A percentile compares a stretch with the other conserved stretches of the same genome.
Conservation (phyloP, 2,888 invertebrate species). For the Ennomos fuscantarius region DNA sequence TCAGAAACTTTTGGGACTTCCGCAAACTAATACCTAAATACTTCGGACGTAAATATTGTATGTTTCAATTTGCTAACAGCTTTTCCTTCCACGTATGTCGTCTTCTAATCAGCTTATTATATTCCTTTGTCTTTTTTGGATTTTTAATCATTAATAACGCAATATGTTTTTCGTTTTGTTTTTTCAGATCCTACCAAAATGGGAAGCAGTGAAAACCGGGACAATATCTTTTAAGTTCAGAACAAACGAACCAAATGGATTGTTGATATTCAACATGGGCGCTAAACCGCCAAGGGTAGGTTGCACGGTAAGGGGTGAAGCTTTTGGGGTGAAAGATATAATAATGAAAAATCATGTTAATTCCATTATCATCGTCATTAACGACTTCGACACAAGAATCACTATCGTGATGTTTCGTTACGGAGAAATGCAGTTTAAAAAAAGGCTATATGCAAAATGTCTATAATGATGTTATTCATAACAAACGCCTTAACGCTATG, state of each 20-base stretch:
- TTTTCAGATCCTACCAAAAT: constrained; percentile 93
- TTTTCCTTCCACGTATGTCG: constrained; percentile 33
- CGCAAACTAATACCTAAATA: constrained; percentile 1
- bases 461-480: too few relatives aligned
- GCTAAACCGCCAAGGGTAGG: constrained; percentile 90
- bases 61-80: constrained; percentile 10
- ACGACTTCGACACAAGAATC: constrained; percentile 20
- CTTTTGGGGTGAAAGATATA: constrained; percentile 74
- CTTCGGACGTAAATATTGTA: constrained; percentile 16
- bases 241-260: constrained; percentile 97
- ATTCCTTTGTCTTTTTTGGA: constrained; percentile 13
- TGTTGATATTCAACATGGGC: constrained; percentile 96
- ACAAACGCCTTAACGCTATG: too few relatives aligned
- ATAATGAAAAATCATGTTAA: constrained; percentile 45
- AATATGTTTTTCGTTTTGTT: constrained; percentile 38
- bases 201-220: constrained; percentile 96
- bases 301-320: constrained; percentile 86
- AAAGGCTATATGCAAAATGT: too few relatives aligned
- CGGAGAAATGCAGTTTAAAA: constrained; percentile 34
- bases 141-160: constrained; percentile 4
- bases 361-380: constrained; percentile 32
- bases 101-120: constrained; percentile 23
- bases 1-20: too few relatives aligned
- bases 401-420: constrained; percentile 35
- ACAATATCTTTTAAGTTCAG: constrained; percentile 97